Evolutionary conservation across 2,113 vertebrate species (phyloP), one percentile per base, ranked within the genome.

Genomic region (Atrichornis clamosus): DNA sequence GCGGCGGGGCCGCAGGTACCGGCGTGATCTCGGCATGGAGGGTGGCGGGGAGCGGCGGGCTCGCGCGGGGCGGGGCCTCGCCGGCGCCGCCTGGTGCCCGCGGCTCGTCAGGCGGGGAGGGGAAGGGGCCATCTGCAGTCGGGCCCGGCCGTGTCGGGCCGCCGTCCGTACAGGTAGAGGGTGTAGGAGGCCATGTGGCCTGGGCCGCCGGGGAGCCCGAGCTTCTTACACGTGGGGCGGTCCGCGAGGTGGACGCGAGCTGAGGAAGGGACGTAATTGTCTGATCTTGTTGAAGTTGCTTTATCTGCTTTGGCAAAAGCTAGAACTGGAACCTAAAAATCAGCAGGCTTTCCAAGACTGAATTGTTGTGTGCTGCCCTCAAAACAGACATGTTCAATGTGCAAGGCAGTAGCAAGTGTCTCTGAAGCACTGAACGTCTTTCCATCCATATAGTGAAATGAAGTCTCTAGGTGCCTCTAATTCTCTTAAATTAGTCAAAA

Each of bases 391-490:
- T 21, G 12, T 37, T n/a, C 3, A 2, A 4, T 35, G n/a, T 9
- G 79, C 30, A 5, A 16, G 32, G 49, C 26, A 7, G 11, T 35
- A 49, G 28, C 49, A 28, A 21, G 21, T 44, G 6, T 46, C 70
- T 46, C 19, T 28, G 63, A 44, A 70, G 39, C 16, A 10, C 16
- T 3, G 1, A 30, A 8, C 6, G 1, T n/a, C 1, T 3, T 67
- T 6, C 12, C 2, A 2, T 30, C 53, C 10, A 0, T 32, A 0
- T 0, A 24, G 8, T 10, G 9, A 63, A 65, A 9, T 18, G 1
- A 35, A 28, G 4, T 32, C 39, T 37, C 6, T 13, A 2, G 21
- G 5, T 44, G 16, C 32, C 16, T 68, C 15, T 28, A 16, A 20
- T 60, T 2, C 4, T 10, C 2, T 50, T 11, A 10, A 46, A 13